These are phyloP conservation scores for Cordilura impudica DNA, from an alignment of 2,888 invertebrate genomes.

Conservation along the genomic window DNA sequence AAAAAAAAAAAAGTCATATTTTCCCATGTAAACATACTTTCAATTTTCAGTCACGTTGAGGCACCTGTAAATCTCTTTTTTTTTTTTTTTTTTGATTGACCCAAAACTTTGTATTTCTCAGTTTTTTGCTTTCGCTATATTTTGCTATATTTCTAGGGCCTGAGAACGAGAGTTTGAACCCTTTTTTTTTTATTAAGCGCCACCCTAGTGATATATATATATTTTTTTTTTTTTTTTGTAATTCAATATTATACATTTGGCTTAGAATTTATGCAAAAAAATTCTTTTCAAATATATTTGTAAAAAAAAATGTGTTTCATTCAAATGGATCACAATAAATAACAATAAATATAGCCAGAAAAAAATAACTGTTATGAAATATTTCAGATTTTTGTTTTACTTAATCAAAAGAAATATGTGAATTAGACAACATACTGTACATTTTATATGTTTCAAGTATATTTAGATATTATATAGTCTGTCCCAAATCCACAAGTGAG, in stretches of 20 bases:
- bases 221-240: background rate
- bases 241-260: background rate
- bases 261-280: background rate
- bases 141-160: no score
- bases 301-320: slow-evolving; percentile 37
- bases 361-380: slow-evolving; percentile 45
- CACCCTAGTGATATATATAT: no score
- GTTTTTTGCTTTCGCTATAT: no score
- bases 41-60: no score
- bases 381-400: slow-evolving; percentile 42
- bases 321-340: slow-evolving; percentile 58
- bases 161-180: no score
- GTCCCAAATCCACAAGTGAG: background rate
- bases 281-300: slow-evolving; percentile 12
- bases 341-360: slow-evolving; percentile 42
- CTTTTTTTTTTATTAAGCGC: no score
- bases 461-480: background rate
- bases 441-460: background rate
- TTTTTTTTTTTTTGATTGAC: no score
- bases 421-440: slow-evolving; percentile 32
- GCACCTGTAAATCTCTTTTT: no score
- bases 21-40: no score
- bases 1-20: no score
- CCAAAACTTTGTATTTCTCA: no score
- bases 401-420: slow-evolving; percentile 50